phyloP scores from a whole-genome alignment of 2,797 vertebrate genomes.

The Malacoraja senta region DNA sequence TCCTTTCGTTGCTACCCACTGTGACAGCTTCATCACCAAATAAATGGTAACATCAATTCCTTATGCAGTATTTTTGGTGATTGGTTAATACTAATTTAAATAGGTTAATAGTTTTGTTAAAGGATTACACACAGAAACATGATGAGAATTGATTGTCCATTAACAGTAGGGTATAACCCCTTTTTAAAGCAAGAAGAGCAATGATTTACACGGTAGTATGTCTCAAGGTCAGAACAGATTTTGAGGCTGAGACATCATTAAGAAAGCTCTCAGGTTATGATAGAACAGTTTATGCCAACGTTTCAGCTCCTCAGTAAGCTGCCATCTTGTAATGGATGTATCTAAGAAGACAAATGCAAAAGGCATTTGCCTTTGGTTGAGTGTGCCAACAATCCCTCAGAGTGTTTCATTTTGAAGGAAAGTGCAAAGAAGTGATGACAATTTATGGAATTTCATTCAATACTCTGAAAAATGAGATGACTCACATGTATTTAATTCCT shows the following conservation, averaged over 20 bases:
- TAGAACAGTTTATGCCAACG: not conserved
- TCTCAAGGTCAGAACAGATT: not conserved
- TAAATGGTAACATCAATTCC: not conserved
- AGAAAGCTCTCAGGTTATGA: not conserved
- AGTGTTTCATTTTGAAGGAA: not conserved
- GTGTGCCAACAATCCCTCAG: not conserved
- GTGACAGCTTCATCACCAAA: not conserved
- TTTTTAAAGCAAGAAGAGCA: not conserved
- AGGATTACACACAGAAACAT: not conserved
- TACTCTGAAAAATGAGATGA: not conserved
- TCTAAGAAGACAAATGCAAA: not conserved
- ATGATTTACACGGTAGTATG: not conserved
- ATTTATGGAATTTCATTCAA: not conserved
- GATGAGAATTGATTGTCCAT: constrained; percentile 6
- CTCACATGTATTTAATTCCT: not conserved
- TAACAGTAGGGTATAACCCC: not conserved
- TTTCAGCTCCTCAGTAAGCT: not conserved
- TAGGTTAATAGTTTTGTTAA: not conserved
- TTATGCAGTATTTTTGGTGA: not conserved
- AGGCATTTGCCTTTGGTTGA: not conserved
- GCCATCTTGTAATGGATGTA: too few species aligned
- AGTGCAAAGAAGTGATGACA: not conserved
- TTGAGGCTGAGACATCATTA: not conserved
- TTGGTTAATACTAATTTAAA: constrained; percentile 2
- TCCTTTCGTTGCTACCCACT: not conserved